phyloP scores from a whole-genome alignment of 2,888 invertebrate genomes.

The Sipha maydis region DNA sequence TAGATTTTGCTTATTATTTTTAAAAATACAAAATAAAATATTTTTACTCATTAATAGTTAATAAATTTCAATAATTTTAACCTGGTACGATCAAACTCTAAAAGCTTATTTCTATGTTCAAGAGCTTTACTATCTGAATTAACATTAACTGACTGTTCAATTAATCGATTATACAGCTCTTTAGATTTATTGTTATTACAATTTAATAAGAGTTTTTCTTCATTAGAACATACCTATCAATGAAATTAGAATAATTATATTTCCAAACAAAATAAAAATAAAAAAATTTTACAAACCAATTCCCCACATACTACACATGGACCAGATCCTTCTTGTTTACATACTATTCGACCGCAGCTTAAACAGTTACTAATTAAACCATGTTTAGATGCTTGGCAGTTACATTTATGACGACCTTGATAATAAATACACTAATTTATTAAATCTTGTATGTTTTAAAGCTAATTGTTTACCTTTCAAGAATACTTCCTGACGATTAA shows the following conservation, averaged over 20 bases:
- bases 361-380: constrained; percentile 91
- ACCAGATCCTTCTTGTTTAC: constrained; percentile 95
- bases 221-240: constrained; percentile 63
- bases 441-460: neutral
- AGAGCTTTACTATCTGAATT: constrained; percentile 75
- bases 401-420: constrained; percentile 84
- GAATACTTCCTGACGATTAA: constrained; percentile 69
- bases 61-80: constrained; percentile 66
- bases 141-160: constrained; percentile 69
- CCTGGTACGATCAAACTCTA: constrained; percentile 87
- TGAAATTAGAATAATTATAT: neutral
- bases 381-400: constrained; percentile 93
- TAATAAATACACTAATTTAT: neutral
- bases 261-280: neutral
- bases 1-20: neutral
- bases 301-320: constrained; percentile 93
- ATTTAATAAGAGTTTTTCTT: constrained; percentile 63
- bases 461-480: constrained; percentile 68
- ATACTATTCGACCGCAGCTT: constrained; percentile 93
- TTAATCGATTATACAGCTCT: constrained; percentile 62
- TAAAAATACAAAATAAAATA: constrained; percentile 4
- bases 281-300: constrained; percentile 72
- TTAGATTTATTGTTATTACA: constrained; percentile 63
- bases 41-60: neutral
- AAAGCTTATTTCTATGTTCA: constrained; percentile 80